Evolutionary conservation across 2,113 vertebrate species (phyloP).

Genomic region (Mirza zaza): DNA sequence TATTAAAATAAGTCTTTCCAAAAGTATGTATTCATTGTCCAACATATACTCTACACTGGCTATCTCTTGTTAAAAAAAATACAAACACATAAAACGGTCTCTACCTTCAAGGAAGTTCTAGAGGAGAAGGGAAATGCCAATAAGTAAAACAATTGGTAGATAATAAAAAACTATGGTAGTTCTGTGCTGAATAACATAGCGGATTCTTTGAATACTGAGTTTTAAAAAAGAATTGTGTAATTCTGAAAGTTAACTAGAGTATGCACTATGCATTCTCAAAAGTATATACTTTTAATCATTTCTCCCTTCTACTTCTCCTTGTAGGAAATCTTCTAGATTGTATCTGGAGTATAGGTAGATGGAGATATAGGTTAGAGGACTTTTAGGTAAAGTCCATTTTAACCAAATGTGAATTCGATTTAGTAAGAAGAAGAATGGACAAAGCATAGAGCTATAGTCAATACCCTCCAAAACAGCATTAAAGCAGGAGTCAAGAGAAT

Average conservation of each 20-base stretch:
- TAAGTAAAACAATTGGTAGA: background rate
- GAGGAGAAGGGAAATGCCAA: background rate
- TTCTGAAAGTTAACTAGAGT: conserved; percentile 18
- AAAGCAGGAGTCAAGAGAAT: background rate
- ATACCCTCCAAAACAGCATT: background rate
- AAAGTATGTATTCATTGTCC: background rate
- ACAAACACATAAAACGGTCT: background rate
- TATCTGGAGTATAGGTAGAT: background rate
- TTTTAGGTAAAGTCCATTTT: background rate
- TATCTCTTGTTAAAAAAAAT: background rate
- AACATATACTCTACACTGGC: background rate
- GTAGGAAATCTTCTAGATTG: background rate
- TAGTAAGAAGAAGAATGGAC: background rate
- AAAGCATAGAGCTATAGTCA: background rate
- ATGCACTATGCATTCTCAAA: background rate
- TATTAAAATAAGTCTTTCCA: conserved; percentile 37
- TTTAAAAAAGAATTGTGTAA: background rate
- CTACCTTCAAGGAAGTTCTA: conserved; percentile 2
- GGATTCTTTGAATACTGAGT: background rate
- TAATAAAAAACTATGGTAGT: background rate
- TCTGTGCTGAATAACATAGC: background rate
- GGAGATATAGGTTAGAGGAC: background rate
- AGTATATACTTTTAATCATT: background rate
- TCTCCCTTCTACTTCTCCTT: background rate
- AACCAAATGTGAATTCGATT: background rate